Evolutionary conservation across 2,113 vertebrate genomes (phyloP).

Genomic region (Notechis scutatus): DNA sequence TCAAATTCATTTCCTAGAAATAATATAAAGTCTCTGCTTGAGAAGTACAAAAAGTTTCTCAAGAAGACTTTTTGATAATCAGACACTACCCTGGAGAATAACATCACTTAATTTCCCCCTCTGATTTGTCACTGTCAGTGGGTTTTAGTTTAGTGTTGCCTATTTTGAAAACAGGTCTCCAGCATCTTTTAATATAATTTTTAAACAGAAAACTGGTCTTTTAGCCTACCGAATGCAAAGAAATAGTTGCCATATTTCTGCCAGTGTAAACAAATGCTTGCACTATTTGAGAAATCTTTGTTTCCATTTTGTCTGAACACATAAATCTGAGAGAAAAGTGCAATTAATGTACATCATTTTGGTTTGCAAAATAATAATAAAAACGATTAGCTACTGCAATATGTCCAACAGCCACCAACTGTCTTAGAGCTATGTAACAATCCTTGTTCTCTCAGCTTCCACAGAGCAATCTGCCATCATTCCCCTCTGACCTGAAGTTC

Average conservation of each 20-base stretch:
- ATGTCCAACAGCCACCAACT: constrained; percentile 20
- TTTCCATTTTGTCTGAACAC: neutral
- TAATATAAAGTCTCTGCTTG: neutral
- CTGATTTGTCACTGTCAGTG: neutral
- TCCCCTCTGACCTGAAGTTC: constrained; percentile 65
- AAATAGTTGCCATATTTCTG: neutral
- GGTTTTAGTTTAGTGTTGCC: neutral
- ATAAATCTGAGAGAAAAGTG: neutral
- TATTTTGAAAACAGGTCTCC: neutral
- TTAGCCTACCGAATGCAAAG: neutral
- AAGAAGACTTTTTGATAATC: neutral
- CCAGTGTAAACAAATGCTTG: neutral
- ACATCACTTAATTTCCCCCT: neutral
- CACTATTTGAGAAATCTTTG: neutral
- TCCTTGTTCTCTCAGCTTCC: constrained; percentile 45
- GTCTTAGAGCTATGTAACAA: constrained; percentile 50
- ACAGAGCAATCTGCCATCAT: constrained; percentile 3
- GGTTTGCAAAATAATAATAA: neutral
- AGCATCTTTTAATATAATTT: neutral
- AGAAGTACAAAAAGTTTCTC: neutral
- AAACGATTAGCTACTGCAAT: neutral
- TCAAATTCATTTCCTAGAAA: neutral
- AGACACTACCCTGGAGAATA: neutral
- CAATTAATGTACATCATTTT: neutral
- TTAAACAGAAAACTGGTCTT: neutral